Base-by-base conservation (phyloP, 2,113 vertebrate genomes). In the Bufo bufo region DNA sequence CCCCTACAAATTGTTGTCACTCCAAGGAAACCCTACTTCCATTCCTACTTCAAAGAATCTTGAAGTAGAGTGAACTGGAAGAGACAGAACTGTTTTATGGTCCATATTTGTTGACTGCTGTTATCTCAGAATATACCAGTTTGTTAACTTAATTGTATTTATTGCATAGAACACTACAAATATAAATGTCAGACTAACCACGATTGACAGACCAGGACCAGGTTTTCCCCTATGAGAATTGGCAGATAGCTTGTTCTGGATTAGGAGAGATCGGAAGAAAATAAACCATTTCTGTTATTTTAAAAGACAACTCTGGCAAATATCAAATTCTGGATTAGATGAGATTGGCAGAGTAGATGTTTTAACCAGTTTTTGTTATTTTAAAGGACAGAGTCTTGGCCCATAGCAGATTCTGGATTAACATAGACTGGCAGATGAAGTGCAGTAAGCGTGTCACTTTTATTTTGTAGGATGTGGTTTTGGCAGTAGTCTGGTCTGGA, bases 381-480 rank as follows among this genome's bases (percentile, higher is more conserved):
- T 47, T 69, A 84, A 50, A 77, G 56, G 71, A 75, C 33, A 56
- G 4, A 47, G 49, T 11, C 3, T 43, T 71, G 84, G 69, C 83
- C 19, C 17, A 23, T 33, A 43, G 14, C 4, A 54, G 19, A 23
- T 56, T 74, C 52, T 54, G 63, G 63, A 71, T 69, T 54, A 66
- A n/a, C 20, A 54, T n/a, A 52, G 20, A 71, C 33, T 84, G 82
- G 65, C 82, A 84, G 82, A 52, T 66, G 54, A 56, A 54, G 52
- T n/a, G 47, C 82, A 84, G 59, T 10, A 6, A 71, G 49, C 45
- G 45, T 47, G 79, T 61, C 58, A 43, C 43, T 17, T 63, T 47
- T 59, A 45, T 61, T 58, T 71, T 52, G 12, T 69, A 69, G 63
- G 63, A 52, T 84, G 82, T 84, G 82, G 82, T 66, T 84, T 84